Conservation (phyloP, 2,113 vertebrate genomes). For the Urocolius indicus region DNA sequence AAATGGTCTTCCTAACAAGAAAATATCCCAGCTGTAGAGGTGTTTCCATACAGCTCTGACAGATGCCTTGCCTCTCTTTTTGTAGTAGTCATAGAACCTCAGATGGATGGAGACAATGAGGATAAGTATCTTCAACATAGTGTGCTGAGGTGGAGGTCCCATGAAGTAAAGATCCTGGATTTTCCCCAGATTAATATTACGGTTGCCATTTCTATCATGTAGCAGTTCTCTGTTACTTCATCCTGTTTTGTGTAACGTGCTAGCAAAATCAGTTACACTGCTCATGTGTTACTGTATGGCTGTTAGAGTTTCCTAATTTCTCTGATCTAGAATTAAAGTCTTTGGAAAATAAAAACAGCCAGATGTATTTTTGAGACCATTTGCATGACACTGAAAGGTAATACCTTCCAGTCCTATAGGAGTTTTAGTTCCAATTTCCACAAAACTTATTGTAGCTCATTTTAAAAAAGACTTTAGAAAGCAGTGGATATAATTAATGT, state of each 20-base stretch:
- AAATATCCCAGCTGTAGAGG: neutral
- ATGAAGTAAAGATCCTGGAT: neutral
- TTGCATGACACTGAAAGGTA: conserved; percentile 7
- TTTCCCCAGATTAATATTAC: neutral
- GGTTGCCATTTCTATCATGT: neutral
- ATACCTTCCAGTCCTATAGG: neutral
- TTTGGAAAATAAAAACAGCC: neutral
- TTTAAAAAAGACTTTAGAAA: conserved; percentile 69
- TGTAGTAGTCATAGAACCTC: neutral
- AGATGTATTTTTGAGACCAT: neutral
- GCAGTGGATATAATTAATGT: conserved; percentile 73
- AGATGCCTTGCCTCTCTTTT: neutral
- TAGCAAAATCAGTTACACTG: neutral
- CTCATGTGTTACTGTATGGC: neutral
- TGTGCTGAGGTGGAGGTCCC: neutral
- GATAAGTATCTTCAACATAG: neutral
- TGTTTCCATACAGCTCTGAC: neutral
- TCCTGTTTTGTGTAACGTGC: neutral
- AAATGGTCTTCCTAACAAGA: neutral
- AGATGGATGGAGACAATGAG: neutral
- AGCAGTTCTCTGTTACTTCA: neutral
- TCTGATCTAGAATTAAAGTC: neutral
- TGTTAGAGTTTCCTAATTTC: neutral
- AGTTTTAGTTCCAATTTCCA: conserved; percentile 50
- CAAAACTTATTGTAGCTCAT: conserved; percentile 66